Percentiles rank a stretch among this genome's conserved stretches.
Conservation (phyloP, 92 coral and sea anemone genomes). For the Galaxea fascicularis region DNA sequence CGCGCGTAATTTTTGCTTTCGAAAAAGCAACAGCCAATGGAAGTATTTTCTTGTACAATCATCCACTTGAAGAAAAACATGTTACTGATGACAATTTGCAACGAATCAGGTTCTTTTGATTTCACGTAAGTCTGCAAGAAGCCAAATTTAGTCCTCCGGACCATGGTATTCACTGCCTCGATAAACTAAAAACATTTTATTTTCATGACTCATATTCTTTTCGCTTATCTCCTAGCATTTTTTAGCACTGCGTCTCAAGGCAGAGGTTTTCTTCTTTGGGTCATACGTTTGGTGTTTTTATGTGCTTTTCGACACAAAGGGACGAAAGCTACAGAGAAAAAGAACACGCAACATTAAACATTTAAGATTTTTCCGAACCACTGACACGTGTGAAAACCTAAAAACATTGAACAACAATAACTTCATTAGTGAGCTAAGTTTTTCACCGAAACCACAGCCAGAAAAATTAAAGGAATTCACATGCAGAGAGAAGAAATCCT, state of each 20-base stretch:
- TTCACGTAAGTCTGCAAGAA: not conserved
- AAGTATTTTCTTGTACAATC: constrained; percentile 9
- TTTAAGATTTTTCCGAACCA: constrained; percentile 57
- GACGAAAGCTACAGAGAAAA: constrained; percentile 15
- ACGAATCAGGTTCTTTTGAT: constrained; percentile 35
- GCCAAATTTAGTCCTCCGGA: constrained; percentile 12
- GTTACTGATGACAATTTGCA: constrained; percentile 9
- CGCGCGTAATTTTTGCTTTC: constrained; percentile 4
- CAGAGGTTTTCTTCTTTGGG: not conserved
- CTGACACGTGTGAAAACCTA: constrained; percentile 74
- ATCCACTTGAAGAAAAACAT: constrained; percentile 38
- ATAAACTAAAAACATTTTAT: not conserved
- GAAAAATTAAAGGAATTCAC: not conserved
- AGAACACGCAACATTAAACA: constrained; percentile 72
- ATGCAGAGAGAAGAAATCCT: not conserved
- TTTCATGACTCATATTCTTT: not conserved
- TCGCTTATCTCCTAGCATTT: not conserved
- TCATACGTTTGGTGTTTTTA: not conserved
- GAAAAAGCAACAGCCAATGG: not conserved
- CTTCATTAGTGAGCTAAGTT: not conserved
- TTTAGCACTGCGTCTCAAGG: not conserved
- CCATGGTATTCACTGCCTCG: constrained; percentile 5
- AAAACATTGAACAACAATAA: constrained; percentile 36
- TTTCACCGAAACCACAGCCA: not conserved
- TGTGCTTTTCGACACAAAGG: constrained; percentile 31